A percentile compares a stretch with the other conserved stretches of the same genome.
Conservation (phyloP, 2,113 vertebrate species). For the Danio rerio region DNA sequence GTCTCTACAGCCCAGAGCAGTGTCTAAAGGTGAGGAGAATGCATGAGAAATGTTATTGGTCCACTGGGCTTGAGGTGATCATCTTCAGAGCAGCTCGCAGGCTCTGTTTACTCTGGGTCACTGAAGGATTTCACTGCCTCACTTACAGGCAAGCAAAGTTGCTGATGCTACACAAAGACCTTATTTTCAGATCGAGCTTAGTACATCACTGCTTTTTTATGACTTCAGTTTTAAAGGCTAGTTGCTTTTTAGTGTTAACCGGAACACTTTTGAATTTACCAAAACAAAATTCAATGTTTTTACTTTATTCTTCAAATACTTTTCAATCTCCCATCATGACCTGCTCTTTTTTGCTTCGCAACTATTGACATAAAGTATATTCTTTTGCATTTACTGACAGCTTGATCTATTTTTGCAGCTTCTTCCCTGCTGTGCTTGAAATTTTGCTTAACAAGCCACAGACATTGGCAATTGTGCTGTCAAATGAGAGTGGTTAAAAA, state of each 20-base stretch:
- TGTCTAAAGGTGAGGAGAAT: conserved; percentile 34
- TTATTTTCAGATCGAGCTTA: not conserved
- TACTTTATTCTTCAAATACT: not conserved
- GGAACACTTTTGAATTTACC: not conserved
- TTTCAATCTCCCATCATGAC: not conserved
- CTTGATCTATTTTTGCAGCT: conserved; percentile 12
- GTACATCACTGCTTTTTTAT: not conserved
- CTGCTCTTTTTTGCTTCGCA: not conserved
- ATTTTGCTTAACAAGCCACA: not conserved
- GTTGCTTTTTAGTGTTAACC: not conserved
- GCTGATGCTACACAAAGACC: conserved; percentile 4
- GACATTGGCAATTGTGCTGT: not conserved
- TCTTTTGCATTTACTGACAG: conserved; percentile 12
- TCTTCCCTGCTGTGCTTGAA: not conserved
- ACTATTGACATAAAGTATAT: not conserved
- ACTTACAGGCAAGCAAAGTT: conserved; percentile 1
- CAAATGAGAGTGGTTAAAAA: conserved; percentile 23
- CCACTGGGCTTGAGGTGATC: conserved; percentile 25
- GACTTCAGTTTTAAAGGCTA: not conserved
- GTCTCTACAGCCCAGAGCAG: conserved; percentile 21
- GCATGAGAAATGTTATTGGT: conserved; percentile 29
- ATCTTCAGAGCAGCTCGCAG: conserved; percentile 26
- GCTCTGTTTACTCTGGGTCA: conserved; percentile 22
- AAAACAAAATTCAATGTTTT: not conserved
- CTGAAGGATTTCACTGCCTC: conserved; percentile 22